Base-by-base conservation (phyloP, 1,140 invertebrate genomes). In the Caenorhabditis tropicalis region DNA sequence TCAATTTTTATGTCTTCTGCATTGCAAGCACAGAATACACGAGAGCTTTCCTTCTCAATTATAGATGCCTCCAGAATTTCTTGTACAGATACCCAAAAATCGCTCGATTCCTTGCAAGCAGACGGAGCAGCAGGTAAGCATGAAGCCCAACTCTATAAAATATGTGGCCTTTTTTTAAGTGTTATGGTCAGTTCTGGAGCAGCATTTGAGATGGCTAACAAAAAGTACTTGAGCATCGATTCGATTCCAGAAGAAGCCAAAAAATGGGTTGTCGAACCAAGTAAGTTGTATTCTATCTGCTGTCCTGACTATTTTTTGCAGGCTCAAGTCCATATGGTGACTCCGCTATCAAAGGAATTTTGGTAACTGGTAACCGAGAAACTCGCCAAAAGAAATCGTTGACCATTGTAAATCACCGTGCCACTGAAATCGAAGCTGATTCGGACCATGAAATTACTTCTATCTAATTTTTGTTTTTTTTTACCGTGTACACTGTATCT, bases 1-100 rank as follows among this genome's bases (percentile, higher is more conserved):
- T 91, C 31, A 90, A 90, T 80, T 90, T 90, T 80, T 90, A 90
- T 86, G 87, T 90, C 43, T 90, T 91, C 84, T 90, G 89, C 79
- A 84, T 88, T 43, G 90, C 89, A 0, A 85, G 83, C 49, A 65
- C 53, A 12, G 89, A 90, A 51, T 90, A 90, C 74, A 81, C 84
- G 9, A 79, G 90, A 48, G 89, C 90, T 2, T 90, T 90, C 79
- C 43, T 91, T 2, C 21, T 79, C 5, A 87, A 88, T 80, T 89
- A 88, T 36, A 51, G 15, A 1, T 89, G 88, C 81, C 29, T 89
- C 12, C 83, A 79, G 48, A 82, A 39, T 31, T 15, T 89, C 9
- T 29, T 88, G 2, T 53, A 53, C 24, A 82, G 27, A 49, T 36
- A 87, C 15, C 88, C 88, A 16, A 29, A 9, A 24, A 49, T 70